A percentile compares a stretch with the other conserved stretches of the same genome.
These are phyloP conservation scores for Neodon shergylaensis DNA, from an alignment of 2,113 vertebrate species.

Conservation along the genomic window DNA sequence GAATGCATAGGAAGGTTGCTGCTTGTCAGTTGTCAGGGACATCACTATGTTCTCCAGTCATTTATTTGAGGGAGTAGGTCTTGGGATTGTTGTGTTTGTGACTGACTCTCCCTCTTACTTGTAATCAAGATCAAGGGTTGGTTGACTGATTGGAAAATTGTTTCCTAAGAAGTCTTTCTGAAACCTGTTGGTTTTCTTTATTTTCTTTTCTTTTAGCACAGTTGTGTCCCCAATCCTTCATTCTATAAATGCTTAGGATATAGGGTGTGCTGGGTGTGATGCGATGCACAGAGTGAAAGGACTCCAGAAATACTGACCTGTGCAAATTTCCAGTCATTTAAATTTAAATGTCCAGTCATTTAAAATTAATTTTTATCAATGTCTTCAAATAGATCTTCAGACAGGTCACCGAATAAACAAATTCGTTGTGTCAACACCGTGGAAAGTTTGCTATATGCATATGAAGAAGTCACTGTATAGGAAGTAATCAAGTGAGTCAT, in stretches of 20 bases:
- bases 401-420: not conserved
- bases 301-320: not conserved
- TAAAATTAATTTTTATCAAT: slow-evolving; percentile 15
- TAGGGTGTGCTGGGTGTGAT: slow-evolving; percentile 7
- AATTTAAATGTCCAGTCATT: not conserved
- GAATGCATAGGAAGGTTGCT: not conserved
- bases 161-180: not conserved
- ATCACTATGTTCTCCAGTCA: not conserved
- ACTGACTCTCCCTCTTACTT: not conserved
- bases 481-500: not conserved
- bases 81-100: not conserved
- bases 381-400: slow-evolving; percentile 27
- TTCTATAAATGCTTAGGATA: not conserved
- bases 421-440: not conserved
- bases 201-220: not conserved
- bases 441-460: not conserved
- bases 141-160: not conserved
- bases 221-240: not conserved
- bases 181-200: not conserved
- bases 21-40: not conserved
- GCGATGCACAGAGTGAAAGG: not conserved
- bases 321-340: slow-evolving; percentile 13
- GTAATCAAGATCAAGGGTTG: not conserved
- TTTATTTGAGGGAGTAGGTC: not conserved
- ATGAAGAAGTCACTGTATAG: not conserved